Conservation (phyloP, 2,113 vertebrate species). For the Lepisosteus osseus region DNA sequence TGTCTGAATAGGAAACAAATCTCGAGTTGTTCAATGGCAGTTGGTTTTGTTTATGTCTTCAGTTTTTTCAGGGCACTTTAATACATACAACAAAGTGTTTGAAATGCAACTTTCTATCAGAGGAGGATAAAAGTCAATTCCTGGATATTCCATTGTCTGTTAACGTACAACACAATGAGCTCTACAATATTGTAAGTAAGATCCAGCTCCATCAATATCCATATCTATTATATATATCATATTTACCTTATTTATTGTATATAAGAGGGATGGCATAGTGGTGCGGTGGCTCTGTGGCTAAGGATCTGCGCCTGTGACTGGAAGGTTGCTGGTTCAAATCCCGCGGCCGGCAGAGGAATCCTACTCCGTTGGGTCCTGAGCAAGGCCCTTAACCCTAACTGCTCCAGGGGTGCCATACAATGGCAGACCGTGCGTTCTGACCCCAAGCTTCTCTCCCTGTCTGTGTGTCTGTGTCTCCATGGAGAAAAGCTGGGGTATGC, state of each 20-base stretch:
- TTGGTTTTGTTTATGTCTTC: background rate
- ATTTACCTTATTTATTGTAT: background rate
- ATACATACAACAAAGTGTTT: slow-evolving; percentile 25
- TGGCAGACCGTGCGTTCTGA: no score
- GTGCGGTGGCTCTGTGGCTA: background rate
- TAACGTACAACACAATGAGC: background rate
- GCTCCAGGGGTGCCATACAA: no score
- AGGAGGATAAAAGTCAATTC: slow-evolving; percentile 26
- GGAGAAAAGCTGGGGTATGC: no score
- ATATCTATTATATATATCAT: background rate
- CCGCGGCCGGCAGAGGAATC: no score
- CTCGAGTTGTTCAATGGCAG: background rate
- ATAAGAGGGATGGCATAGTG: no score
- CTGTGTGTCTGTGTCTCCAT: no score
- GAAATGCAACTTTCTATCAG: background rate
- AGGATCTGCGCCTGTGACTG: background rate
- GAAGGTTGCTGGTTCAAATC: background rate
- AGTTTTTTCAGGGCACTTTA: slow-evolving; percentile 38
- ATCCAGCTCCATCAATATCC: background rate
- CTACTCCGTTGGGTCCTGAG: no score
- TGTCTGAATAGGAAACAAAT: background rate
- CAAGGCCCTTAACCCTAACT: no score
- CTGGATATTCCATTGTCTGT: slow-evolving; percentile 49
- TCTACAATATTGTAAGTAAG: slow-evolving; percentile 45
- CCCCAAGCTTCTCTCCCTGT: no score